Conservation (phyloP, 2,888 invertebrate genomes). For the Halictus ligatus region DNA sequence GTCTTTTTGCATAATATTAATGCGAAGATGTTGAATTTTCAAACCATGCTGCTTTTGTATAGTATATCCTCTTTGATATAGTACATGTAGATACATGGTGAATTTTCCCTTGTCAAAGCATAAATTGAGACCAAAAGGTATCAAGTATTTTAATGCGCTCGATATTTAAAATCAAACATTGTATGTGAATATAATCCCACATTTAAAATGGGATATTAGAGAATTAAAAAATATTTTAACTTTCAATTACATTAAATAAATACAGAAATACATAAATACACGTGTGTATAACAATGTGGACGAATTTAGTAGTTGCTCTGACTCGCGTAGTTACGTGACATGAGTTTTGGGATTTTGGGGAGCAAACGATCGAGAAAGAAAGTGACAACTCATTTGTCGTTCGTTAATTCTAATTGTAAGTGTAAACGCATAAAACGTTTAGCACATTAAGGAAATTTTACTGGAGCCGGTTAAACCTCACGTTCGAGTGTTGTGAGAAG, state of each 20-base stretch:
- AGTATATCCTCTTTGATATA: too few species aligned
- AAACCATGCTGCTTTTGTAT: too few species aligned
- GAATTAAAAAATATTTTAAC: not conserved
- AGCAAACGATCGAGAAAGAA: constrained; percentile 61
- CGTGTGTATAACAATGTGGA: not conserved
- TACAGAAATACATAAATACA: not conserved
- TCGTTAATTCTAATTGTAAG: constrained; percentile 12
- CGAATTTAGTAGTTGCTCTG: constrained; percentile 58
- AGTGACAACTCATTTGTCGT: constrained; percentile 70
- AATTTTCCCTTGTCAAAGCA: too few species aligned
- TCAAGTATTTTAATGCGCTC: not conserved
- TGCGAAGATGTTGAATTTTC: too few species aligned
- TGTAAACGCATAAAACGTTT: constrained; percentile 8
- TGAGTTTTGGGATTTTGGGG: constrained; percentile 75
- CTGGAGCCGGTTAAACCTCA: not conserved
- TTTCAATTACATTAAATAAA: not conserved
- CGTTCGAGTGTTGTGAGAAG: constrained; percentile 5
- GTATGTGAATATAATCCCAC: not conserved
- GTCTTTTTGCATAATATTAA: too few species aligned
- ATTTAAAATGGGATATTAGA: not conserved
- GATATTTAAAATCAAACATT: not conserved
- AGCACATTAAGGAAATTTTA: not conserved
- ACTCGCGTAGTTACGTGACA: constrained; percentile 79
- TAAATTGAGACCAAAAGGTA: not conserved
- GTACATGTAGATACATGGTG: too few species aligned